Base-by-base conservation (phyloP, 2,797 vertebrate genomes). In the Limnodromus scolopaceus region DNA sequence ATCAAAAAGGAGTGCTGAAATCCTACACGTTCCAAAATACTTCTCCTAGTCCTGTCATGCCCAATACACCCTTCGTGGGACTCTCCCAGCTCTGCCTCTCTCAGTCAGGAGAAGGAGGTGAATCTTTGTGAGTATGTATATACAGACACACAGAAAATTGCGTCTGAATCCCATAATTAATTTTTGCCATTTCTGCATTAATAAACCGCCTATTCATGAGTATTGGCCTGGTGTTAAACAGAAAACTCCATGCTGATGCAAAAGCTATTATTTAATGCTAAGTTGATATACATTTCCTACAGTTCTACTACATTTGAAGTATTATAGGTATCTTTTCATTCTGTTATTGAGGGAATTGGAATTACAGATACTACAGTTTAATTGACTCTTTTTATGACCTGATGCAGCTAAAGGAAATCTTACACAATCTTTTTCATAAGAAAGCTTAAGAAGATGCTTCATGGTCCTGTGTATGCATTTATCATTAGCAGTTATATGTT, bases 321-420 rank as follows among this genome's bases (percentile, higher is more conserved):
- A 60, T 51, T 72, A 53, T 32, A 53, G 32, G 20, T 72, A 53
- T 11, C 0, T 77, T 66, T 63, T 84, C 19, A 41, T 63, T 45
- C 1, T 25, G 2, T 45, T 57, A 58, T 12, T n/a, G 43, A 74
- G 4, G 10, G n/a, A 79, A 58, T 49, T 0, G 0, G 10, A 78
- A 58, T 48, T 48, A 25, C 5, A 60, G 32, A 16, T 57, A 54
- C 30, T 57, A 39, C 3, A 25, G 11, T 75, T 78, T 77, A 54
- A 58, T 43, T 81, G 12, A 36, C 48, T 66, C 4, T 49, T 89
- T 70, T 36, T 51, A 54, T 60, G 17, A 78, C 9, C 6, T 87
- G 23, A 18, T 58, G 27, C 9, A n/a, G 19, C 5, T 41, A 54
- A 75, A 61, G 10, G 7, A 17, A 78, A 55, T 38, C 18, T 45